phyloP scores from a whole-genome alignment of 2,113 vertebrate genomes.

The Pan paniscus region DNA sequence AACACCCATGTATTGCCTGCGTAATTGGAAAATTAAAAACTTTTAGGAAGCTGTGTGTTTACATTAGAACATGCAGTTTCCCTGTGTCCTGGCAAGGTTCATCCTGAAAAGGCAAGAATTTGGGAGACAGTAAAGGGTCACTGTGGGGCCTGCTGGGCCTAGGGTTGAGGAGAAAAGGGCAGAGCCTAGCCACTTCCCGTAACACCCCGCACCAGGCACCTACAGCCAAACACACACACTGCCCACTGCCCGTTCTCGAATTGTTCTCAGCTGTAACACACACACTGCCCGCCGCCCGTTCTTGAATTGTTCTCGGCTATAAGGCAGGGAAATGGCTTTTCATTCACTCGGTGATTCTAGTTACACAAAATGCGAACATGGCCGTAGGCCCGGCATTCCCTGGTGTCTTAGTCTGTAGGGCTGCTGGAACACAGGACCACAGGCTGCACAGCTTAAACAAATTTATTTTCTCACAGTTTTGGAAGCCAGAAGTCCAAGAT shows the following conservation, averaged over 20 bases:
- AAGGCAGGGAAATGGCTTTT: neutral
- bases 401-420: neutral
- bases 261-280: too few relatives aligned
- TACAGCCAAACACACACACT: neutral
- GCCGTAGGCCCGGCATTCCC: neutral
- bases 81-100: neutral
- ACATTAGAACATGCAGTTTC: neutral
- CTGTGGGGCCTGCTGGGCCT: neutral
- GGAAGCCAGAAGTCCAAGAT: neutral
- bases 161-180: neutral
- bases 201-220: accelerated
- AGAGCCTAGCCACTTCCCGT: neutral
- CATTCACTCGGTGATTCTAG: neutral
- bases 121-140: neutral
- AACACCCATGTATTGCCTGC: neutral
- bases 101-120: too few relatives aligned
- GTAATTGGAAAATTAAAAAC: neutral
- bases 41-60: neutral
- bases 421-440: neutral
- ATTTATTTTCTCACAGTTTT: neutral
- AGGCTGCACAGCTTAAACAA: neutral
- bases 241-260: neutral
- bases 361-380: accelerated
- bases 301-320: neutral
- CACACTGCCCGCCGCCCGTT: neutral